These are phyloP conservation scores for Drosophila merina DNA, from an alignment of 2,888 invertebrate genomes.

Conservation along the genomic window DNA sequence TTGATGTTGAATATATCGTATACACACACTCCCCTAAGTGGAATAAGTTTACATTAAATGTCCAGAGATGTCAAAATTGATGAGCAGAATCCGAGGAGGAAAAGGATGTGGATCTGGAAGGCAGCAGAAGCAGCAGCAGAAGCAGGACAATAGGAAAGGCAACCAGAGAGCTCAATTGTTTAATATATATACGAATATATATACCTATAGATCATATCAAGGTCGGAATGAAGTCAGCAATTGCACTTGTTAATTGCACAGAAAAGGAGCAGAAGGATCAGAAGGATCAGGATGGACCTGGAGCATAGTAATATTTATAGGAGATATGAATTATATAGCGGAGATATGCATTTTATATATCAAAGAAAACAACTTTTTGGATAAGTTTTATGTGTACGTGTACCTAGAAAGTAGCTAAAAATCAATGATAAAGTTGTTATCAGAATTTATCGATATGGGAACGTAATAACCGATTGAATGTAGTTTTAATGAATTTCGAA, in stretches of 20 bases:
- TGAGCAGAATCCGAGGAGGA: slow-evolving; percentile 5
- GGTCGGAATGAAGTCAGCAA: slow-evolving; percentile 42
- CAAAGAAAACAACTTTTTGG: slow-evolving; percentile 53
- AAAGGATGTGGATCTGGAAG: slow-evolving; percentile 1
- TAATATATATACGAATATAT: slow-evolving; percentile 3
- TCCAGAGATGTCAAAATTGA: slow-evolving; percentile 50
- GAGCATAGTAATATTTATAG: slow-evolving; percentile 23
- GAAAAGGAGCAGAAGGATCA: slow-evolving; percentile 29
- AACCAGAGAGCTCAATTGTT: slow-evolving; percentile 48
- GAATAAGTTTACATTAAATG: slow-evolving; percentile 54
- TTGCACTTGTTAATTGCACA: slow-evolving; percentile 67
- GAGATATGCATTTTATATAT: slow-evolving; percentile 76
- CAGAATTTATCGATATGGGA: slow-evolving; percentile 8
- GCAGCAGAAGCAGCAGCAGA: slow-evolving; percentile 22
- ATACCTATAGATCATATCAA: slow-evolving; percentile 43
- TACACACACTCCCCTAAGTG: slow-evolving; percentile 43
- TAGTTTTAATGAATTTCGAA: not conserved
- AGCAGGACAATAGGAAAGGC: slow-evolving; percentile 48
- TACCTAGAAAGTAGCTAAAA: slow-evolving; percentile 38
- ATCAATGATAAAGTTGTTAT: slow-evolving; percentile 22
- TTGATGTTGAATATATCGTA: slow-evolving; percentile 70
- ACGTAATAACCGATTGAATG: not conserved
- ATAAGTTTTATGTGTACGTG: slow-evolving; percentile 73
- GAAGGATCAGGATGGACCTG: not conserved
- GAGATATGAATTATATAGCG: slow-evolving; percentile 42